Evolutionary conservation across 1,140 invertebrate genomes (phyloP), one percentile per base, ranked within the genome.

Genomic region (Uloborus diversus): DNA sequence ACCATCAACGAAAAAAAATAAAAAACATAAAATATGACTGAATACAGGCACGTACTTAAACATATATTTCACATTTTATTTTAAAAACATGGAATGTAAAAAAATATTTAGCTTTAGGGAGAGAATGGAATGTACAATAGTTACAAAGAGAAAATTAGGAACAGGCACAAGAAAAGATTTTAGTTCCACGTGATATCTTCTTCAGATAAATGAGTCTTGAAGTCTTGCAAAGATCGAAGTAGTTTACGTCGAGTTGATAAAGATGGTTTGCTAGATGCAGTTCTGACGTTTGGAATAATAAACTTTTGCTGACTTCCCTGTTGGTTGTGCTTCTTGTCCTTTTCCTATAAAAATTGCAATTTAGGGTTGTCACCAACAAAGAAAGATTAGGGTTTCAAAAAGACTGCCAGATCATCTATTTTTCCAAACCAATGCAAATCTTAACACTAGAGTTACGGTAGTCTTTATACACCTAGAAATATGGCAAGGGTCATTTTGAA

Each of bases 131-230:
- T n/a, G n/a, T n/a, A n/a, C n/a, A n/a, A n/a, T n/a, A n/a, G n/a
- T n/a, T n/a, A n/a, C n/a, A n/a, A n/a, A n/a, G n/a, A 42, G 37
- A 42, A 42, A 42, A 17, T 42, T 42, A 17, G 37, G 17, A 42
- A 42, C 37, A 42, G 37, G 17, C 7, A 17, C 7, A 7, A 42
- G 37, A 9, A 1, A 53, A 53, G n/a, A n/a, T n/a, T 35, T 78
- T 33, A 78, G 17, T 56, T n/a, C 73, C 73, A 78, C 9, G 61
- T 37, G 53, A 78, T 65, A 57, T 78, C 73, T 65, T 66, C 73
- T 42, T 78, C 61, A 17, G 73, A 65, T 20, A 78, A 78, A 65
- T 78, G 73, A 3, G 14, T 42, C 56, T 78, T 78, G 37, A 66
- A 65, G 20, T 78, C 62, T 57, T 66, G 57, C 1, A 78, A n/a